A percentile compares a stretch with the other conserved stretches of the same genome.
These are phyloP conservation scores for Plodia interpunctella DNA, from an alignment of 1,140 invertebrate species.

Conservation along the genomic window DNA sequence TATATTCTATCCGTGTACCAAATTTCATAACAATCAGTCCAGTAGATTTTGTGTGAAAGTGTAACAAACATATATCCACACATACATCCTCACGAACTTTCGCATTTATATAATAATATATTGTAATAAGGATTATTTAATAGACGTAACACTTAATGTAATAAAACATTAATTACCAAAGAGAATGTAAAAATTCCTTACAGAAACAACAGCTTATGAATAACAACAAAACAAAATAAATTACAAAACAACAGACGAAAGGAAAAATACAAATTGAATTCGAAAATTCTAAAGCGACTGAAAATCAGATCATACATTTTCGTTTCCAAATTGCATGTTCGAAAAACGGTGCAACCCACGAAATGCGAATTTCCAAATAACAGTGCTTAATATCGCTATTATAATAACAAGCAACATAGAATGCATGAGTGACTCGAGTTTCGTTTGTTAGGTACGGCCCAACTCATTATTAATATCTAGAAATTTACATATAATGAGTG, in stretches of 20 bases:
- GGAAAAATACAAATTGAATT: not conserved
- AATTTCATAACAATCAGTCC: too few species aligned
- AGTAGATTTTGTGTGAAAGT: too few species aligned
- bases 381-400: constrained; percentile 35
- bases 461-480: constrained; percentile 42
- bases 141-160: too few species aligned
- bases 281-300: not conserved
- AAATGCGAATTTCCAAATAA: constrained; percentile 38
- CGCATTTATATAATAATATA: too few species aligned
- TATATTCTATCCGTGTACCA: too few species aligned
- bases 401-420: constrained; percentile 37
- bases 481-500: constrained; percentile 49
- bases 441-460: constrained; percentile 30
- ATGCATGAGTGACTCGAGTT: constrained; percentile 27
- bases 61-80: too few species aligned
- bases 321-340: constrained; percentile 33
- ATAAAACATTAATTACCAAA: too few species aligned
- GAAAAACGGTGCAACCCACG: constrained; percentile 25
- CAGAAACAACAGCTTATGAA: too few species aligned
- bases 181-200: too few species aligned
- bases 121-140: too few species aligned
- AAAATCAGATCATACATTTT: not conserved
- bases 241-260: not conserved
- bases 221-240: not conserved
- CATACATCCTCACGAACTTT: too few species aligned